Evolutionary conservation across 2,113 vertebrate genomes (phyloP).

Genomic region (Phoenicopterus ruber): DNA sequence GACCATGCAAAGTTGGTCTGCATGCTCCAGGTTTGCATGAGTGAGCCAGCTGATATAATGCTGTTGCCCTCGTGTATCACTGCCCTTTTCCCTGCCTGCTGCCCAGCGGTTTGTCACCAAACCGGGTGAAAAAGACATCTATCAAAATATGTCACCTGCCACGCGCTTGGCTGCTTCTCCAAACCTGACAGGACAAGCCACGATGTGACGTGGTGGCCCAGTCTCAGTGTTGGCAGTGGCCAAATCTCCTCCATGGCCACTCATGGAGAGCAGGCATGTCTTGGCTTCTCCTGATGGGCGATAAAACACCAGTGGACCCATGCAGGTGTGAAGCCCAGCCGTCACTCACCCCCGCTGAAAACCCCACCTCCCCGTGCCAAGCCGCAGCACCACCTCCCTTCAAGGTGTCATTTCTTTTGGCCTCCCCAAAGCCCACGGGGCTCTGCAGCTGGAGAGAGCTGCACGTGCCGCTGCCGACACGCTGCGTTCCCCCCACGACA

Average conservation of each 20-base stretch:
- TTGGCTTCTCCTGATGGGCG: neutral
- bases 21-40: neutral
- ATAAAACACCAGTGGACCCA: fast-evolving
- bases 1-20: neutral
- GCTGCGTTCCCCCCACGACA: fast-evolving
- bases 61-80: fast-evolving
- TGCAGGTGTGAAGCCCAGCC: neutral
- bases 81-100: neutral
- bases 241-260: neutral
- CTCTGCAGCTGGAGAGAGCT: neutral
- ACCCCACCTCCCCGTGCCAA: neutral
- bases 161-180: neutral
- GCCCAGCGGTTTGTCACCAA: neutral
- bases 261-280: neutral
- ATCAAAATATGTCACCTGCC: neutral
- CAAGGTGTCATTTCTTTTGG: neutral
- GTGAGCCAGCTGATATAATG: neutral
- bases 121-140: neutral
- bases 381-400: fast-evolving
- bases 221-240: neutral
- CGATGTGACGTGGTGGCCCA: fast-evolving
- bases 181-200: neutral
- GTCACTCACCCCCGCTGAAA: neutral
- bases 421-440: neutral
- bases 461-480: neutral